These are phyloP conservation scores for Drosophila ogumai DNA, from an alignment of 1,140 invertebrate genomes.

Conservation along the genomic window DNA sequence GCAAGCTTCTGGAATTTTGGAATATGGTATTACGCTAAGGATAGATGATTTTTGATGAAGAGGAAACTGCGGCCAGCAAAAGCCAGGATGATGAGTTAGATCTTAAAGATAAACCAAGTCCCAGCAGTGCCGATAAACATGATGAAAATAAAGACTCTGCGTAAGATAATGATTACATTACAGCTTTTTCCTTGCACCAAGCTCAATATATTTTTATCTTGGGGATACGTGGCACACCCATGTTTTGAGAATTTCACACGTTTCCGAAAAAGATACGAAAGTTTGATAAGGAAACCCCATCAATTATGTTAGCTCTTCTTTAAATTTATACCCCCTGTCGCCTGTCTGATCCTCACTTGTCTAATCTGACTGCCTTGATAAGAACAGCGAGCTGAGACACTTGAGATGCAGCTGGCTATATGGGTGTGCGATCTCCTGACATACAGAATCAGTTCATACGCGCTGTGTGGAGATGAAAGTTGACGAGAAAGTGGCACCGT, in stretches of 20 bases:
- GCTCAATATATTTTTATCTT: constrained; percentile 1
- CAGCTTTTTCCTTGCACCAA: no score
- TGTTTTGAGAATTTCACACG: constrained; percentile 1
- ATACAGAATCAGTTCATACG: constrained; percentile 9
- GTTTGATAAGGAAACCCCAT: constrained; percentile 20
- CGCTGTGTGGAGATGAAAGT: constrained; percentile 1
- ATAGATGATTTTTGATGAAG: constrained; percentile 90
- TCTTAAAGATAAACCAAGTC: constrained; percentile 11
- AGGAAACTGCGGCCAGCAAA: constrained; percentile 70
- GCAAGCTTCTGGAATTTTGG: constrained; percentile 88
- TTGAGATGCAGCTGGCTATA: constrained; percentile 6
- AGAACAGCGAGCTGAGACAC: not conserved
- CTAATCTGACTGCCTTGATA: constrained; percentile 35
- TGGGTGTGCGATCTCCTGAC: not conserved
- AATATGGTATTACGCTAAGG: constrained; percentile 89
- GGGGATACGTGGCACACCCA: not conserved
- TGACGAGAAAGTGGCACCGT: not conserved
- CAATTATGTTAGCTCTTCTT: constrained; percentile 22
- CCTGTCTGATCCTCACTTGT: constrained; percentile 28
- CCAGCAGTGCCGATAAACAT: not conserved
- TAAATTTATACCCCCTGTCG: constrained; percentile 11
- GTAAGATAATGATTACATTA: not conserved
- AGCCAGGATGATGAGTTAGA: constrained; percentile 8
- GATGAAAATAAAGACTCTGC: not conserved
- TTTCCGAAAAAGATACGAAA: constrained; percentile 15